phyloP scores from a whole-genome alignment of 2,888 invertebrate genomes.

The Heliothis peltigera region DNA sequence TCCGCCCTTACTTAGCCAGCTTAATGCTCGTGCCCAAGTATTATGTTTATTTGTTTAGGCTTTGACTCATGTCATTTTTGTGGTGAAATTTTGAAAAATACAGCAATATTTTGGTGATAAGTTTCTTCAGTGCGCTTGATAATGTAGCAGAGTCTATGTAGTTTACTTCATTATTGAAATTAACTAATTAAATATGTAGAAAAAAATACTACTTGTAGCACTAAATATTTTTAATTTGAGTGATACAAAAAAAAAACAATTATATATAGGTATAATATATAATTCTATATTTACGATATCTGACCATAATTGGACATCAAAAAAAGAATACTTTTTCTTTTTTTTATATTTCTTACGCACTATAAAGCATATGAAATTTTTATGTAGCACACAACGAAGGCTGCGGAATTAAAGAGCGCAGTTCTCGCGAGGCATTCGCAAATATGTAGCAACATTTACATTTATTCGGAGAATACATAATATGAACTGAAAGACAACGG shows the following conservation, averaged over 20 bases:
- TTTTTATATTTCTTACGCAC: conserved; percentile 30
- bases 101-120: neutral
- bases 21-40: conserved; percentile 24
- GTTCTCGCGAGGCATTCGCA: conserved; percentile 60
- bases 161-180: no score
- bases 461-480: conserved; percentile 71
- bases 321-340: neutral
- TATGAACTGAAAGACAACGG: conserved; percentile 39
- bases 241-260: no score
- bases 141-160: no score
- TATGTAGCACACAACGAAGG: conserved; percentile 36
- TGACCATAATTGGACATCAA: conserved; percentile 2
- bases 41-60: conserved; percentile 35
- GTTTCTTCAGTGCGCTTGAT: neutral
- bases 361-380: conserved; percentile 46
- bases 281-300: neutral
- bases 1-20: conserved; percentile 51
- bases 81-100: neutral
- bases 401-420: conserved; percentile 65
- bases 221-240: no score
- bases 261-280: no score
- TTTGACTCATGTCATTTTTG: conserved; percentile 9
- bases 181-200: no score
- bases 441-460: conserved; percentile 68
- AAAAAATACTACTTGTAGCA: no score